These are phyloP conservation scores for Gambelia wislizenii DNA, from an alignment of 2,797 vertebrate species.

Conservation along the genomic window DNA sequence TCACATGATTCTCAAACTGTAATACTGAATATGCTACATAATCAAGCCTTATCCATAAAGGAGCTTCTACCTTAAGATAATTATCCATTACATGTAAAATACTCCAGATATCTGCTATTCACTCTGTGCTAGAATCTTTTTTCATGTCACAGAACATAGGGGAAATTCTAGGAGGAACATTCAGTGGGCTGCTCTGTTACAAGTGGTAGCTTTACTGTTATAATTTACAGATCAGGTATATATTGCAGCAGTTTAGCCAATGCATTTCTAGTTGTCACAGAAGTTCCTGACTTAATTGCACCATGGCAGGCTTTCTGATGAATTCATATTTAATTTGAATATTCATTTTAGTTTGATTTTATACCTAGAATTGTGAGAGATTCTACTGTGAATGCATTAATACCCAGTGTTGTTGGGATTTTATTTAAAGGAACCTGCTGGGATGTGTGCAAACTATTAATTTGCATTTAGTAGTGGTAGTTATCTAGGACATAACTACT, in stretches of 20 bases:
- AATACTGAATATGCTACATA: neutral
- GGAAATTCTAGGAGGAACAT: neutral
- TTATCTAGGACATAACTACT: neutral
- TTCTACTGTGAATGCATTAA: neutral
- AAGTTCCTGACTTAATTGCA: neutral
- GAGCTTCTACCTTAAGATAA: neutral
- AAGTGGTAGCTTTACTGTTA: neutral
- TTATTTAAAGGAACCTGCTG: neutral
- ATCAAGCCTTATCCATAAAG: neutral
- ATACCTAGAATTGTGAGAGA: no score
- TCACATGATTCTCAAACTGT: neutral
- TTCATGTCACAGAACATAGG: neutral
- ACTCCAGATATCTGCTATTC: neutral
- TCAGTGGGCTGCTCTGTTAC: neutral
- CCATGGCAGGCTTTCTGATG: neutral
- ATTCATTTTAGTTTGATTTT: neutral
- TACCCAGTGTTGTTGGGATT: neutral
- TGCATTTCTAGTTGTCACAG: neutral
- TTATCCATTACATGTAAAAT: neutral
- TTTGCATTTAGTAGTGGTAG: no score
- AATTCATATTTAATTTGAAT: neutral
- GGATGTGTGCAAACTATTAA: neutral
- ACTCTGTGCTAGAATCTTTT: neutral
- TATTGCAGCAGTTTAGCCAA: neutral
- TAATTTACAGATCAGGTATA: neutral